Conservation (phyloP, 2,113 vertebrate species). For the Pseudonaja textilis region DNA sequence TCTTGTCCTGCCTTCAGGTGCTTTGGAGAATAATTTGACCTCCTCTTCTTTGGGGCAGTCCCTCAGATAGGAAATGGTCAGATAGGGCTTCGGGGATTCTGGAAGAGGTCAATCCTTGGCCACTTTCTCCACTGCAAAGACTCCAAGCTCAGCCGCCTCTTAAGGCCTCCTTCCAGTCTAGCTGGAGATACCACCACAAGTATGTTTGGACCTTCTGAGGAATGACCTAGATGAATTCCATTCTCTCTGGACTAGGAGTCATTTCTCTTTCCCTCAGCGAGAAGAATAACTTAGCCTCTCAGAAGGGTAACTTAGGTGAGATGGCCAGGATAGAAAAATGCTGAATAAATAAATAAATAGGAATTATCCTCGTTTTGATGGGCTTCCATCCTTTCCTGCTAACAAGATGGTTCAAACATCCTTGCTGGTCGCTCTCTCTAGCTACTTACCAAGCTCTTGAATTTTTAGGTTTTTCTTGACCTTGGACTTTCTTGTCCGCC, state of each 20-base stretch:
- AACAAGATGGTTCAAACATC: background rate
- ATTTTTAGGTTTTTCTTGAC: background rate
- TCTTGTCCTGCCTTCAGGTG: too few species aligned
- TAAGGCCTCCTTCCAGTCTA: background rate
- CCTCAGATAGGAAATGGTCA: background rate
- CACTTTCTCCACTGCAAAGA: background rate
- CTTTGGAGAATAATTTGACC: background rate
- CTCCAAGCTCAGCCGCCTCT: background rate
- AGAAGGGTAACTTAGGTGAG: background rate
- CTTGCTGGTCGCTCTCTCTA: background rate
- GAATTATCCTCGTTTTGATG: background rate
- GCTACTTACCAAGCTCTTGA: too few species aligned
- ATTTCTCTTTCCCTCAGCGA: background rate
- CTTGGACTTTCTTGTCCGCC: background rate
- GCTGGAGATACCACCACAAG: background rate
- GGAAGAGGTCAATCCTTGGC: background rate
- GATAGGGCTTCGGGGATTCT: background rate
- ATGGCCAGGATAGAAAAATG: background rate
- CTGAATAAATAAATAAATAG: background rate
- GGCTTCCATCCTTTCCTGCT: background rate
- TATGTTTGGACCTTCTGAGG: background rate
- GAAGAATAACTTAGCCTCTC: background rate
- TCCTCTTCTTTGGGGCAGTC: background rate
- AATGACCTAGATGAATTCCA: background rate
- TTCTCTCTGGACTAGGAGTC: background rate